Evolutionary conservation across 2,888 invertebrate species (phyloP).

Genomic region (Odontothrips loti): DNA sequence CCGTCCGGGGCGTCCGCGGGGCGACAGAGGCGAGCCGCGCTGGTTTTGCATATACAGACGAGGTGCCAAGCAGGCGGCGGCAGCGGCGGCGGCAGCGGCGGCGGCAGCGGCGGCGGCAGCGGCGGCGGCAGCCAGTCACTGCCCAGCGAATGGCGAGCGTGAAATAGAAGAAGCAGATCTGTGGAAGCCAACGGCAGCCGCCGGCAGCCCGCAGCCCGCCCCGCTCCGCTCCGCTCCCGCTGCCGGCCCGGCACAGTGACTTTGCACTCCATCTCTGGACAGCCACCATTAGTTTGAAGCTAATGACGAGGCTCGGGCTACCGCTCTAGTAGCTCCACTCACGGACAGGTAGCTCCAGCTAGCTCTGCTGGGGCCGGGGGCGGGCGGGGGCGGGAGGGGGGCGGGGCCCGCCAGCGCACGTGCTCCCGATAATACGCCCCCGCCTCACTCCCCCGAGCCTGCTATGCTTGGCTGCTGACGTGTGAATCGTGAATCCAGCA

Average conservation of each 20-base stretch:
- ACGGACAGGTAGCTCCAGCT: not conserved
- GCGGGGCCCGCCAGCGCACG: not conserved
- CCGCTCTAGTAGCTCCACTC: not conserved
- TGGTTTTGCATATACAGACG: too few species aligned
- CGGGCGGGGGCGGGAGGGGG: not conserved
- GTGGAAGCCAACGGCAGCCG: not conserved
- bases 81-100: not conserved
- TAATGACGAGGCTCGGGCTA: constrained; percentile 4
- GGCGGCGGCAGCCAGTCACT: not conserved
- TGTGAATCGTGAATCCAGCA: too few species aligned
- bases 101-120: not conserved
- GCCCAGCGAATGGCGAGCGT: not conserved
- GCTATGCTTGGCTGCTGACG: too few species aligned
- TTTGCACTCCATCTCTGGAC: constrained; percentile 15
- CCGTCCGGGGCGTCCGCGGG: not conserved
- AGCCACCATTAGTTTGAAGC: constrained; percentile 14
- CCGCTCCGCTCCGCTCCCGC: too few species aligned
- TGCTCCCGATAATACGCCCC: not conserved
- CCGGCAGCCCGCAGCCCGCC: not conserved
- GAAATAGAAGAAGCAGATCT: too few species aligned
- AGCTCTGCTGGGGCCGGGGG: not conserved
- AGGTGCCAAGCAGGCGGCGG: too few species aligned
- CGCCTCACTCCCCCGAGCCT: not conserved
- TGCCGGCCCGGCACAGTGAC: not conserved
- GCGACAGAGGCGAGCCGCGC: too few species aligned